A percentile compares a stretch with the other conserved stretches of the same genome.
These are phyloP conservation scores for Phacellophora camtschatica DNA, from an alignment of 30 jellyfish, hydroid and myxozoan genomes.

Conservation along the genomic window DNA sequence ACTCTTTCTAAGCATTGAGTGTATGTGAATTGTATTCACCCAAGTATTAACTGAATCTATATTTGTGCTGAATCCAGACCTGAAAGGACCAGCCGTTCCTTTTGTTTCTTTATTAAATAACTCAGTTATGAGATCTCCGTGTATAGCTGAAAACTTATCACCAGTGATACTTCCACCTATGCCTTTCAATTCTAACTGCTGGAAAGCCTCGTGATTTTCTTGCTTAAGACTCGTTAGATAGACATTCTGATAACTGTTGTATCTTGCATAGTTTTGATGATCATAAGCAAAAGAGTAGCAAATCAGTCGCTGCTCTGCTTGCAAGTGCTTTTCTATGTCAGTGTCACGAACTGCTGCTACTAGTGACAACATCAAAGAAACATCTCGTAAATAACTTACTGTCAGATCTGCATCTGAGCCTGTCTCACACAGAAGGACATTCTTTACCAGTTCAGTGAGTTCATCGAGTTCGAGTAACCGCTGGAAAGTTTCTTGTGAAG, in stretches of 20 bases:
- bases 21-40: slow-evolving; percentile 48
- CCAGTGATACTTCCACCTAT: slow-evolving; percentile 33
- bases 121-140: slow-evolving; percentile 56
- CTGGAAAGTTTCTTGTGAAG: too few species aligned
- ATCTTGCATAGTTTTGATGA: too few species aligned
- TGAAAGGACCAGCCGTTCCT: slow-evolving; percentile 59
- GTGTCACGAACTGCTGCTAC: slow-evolving; percentile 47
- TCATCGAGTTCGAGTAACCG: too few species aligned
- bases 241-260: too few species aligned
- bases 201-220: slow-evolving; percentile 37
- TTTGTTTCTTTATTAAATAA: slow-evolving; percentile 43
- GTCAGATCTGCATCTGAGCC: slow-evolving; percentile 32
- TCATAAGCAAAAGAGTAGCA: too few species aligned
- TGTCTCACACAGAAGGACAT: background rate
- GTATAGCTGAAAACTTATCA: slow-evolving; percentile 35
- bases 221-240: too few species aligned
- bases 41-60: slow-evolving; percentile 30
- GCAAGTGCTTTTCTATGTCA: slow-evolving; percentile 38
- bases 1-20: slow-evolving; percentile 15
- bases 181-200: slow-evolving; percentile 17
- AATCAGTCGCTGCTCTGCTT: slow-evolving; percentile 27
- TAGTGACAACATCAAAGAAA: slow-evolving; percentile 36
- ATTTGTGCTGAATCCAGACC: slow-evolving; percentile 33
- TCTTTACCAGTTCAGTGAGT: too few species aligned
- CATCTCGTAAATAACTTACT: slow-evolving; percentile 23